Evolutionary conservation across 2,888 invertebrate species (phyloP).

Genomic region (Pristionchus fissidentatus): DNA sequence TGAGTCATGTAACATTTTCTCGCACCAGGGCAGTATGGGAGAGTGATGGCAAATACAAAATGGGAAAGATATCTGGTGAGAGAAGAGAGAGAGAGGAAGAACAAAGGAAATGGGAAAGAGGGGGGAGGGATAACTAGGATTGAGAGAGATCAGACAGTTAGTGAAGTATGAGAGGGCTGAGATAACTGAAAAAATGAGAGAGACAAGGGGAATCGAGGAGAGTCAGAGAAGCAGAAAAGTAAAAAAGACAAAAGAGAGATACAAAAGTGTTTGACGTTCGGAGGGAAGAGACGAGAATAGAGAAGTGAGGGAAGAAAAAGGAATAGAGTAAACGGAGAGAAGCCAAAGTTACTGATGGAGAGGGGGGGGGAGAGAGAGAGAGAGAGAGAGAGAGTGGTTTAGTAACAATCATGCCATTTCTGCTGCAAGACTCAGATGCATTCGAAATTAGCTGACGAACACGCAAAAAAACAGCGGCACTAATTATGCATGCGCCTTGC

Average conservation of each 20-base stretch:
- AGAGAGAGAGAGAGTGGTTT: constrained; percentile 1
- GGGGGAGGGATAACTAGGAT: not conserved
- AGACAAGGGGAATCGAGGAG: not conserved
- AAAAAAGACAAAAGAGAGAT: not conserved
- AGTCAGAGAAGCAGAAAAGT: not conserved
- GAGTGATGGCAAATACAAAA: not conserved
- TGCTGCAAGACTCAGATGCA: too few relatives aligned
- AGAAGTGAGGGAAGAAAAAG: not conserved
- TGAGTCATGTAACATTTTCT: not conserved
- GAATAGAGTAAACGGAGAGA: not conserved
- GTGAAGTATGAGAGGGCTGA: not conserved
- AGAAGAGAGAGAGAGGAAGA: not conserved
- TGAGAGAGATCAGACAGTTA: not conserved
- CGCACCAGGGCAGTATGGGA: not conserved
- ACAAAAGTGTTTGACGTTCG: not conserved
- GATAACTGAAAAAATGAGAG: not conserved
- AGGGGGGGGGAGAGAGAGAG: not conserved
- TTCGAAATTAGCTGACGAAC: too few relatives aligned
- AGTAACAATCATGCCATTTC: too few relatives aligned
- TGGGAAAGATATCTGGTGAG: not conserved
- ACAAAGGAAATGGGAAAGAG: not conserved
- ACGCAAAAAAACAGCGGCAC: too few relatives aligned
- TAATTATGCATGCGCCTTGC: too few relatives aligned
- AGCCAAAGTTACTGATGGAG: not conserved
- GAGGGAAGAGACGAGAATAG: not conserved